phyloP scores from a whole-genome alignment of 2,888 invertebrate species.

The Leptinotarsa tumamoca region DNA sequence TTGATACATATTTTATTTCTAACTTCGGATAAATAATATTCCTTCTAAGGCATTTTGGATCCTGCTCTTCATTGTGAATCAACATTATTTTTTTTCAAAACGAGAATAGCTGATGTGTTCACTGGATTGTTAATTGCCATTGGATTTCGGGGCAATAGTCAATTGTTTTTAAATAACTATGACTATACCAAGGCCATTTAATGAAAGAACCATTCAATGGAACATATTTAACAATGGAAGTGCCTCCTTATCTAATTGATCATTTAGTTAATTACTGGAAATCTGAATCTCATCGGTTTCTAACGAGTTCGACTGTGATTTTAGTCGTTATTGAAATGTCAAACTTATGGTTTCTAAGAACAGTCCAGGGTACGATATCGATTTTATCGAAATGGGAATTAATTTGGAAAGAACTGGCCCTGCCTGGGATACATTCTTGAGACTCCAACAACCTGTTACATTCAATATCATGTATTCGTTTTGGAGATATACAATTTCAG shows the following conservation, averaged over 20 bases:
- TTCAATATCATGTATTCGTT: not conserved
- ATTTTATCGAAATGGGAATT: not conserved
- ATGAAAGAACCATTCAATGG: not conserved
- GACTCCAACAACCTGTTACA: constrained; percentile 13
- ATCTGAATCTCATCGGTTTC: constrained; percentile 3
- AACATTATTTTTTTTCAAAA: not conserved
- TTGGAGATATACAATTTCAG: not conserved
- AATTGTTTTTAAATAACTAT: constrained; percentile 2
- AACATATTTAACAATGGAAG: constrained; percentile 1
- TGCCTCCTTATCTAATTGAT: not conserved
- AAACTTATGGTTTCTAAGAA: constrained; percentile 6
- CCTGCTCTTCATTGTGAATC: no score
- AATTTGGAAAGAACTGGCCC: not conserved
- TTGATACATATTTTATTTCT: no score
- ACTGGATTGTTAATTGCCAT: not conserved
- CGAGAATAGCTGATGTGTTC: not conserved
- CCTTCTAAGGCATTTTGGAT: no score
- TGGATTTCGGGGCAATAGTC: not conserved
- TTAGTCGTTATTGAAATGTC: constrained; percentile 1
- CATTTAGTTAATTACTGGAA: not conserved
- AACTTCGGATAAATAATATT: no score
- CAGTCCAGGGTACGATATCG: constrained; percentile 1
- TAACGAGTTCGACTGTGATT: constrained; percentile 1
- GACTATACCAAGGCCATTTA: not conserved
- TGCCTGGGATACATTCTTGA: not conserved